These are phyloP conservation scores for Clitarchus hookeri DNA, from an alignment of 2,888 invertebrate genomes.

Conservation along the genomic window DNA sequence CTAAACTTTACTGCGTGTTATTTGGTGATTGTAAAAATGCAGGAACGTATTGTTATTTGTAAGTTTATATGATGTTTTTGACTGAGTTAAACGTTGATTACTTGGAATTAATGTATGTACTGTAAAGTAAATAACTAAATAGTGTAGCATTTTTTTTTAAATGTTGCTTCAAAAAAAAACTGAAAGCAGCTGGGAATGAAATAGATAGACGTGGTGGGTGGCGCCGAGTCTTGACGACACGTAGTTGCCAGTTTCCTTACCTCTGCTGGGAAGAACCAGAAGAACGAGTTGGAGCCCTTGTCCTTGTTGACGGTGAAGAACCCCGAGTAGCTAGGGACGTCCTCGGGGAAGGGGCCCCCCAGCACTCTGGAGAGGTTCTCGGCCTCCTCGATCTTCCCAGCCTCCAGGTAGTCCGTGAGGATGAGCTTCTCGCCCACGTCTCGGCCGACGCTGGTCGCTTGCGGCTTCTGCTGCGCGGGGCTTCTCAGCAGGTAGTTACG, in stretches of 20 bases:
- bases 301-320: conserved; percentile 65
- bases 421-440: conserved; percentile 67
- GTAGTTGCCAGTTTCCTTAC: conserved; percentile 10
- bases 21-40: no score
- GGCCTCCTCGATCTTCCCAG: conserved; percentile 60
- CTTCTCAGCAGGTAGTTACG: not conserved
- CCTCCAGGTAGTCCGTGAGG: conserved; percentile 73
- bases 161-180: no score
- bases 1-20: no score
- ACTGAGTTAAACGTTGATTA: no score
- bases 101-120: no score
- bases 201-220: no score
- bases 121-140: no score
- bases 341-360: conserved; percentile 45
- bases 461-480: not conserved
- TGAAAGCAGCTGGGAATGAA: no score
- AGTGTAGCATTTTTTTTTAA: no score
- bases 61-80: no score
- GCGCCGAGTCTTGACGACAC: not conserved
- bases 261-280: conserved; percentile 67
- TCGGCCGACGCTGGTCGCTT: conserved; percentile 28
- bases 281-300: conserved; percentile 63
- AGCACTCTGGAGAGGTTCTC: conserved; percentile 24
- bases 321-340: conserved; percentile 62
- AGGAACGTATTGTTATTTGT: no score